Conservation (phyloP, 2,888 invertebrate species). For the Ophioninae sp. region DNA sequence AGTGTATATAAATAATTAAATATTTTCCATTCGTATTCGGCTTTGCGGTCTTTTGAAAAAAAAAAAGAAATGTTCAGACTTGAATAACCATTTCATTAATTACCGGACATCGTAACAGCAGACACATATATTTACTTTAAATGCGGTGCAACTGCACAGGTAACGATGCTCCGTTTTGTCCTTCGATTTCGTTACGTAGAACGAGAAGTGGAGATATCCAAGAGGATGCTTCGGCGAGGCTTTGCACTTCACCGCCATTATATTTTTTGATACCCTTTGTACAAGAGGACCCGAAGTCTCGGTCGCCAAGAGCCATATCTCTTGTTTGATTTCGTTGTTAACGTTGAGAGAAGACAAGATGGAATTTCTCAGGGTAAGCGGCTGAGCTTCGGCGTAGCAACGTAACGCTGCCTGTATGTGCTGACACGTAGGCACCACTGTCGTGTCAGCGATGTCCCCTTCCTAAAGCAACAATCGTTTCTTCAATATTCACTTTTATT, state of each 20-base stretch:
- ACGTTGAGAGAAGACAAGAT: constrained; percentile 84
- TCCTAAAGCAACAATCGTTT: constrained; percentile 71
- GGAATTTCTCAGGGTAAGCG: constrained; percentile 84
- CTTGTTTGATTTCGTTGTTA: constrained; percentile 84
- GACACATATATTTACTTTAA: constrained; percentile 79
- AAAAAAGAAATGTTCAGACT: no score
- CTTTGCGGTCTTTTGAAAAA: no score
- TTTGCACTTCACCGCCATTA: constrained; percentile 88
- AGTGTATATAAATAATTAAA: no score
- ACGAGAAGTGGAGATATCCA: constrained; percentile 87
- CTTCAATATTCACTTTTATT: background rate
- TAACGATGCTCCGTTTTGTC: constrained; percentile 83
- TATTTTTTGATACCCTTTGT: constrained; percentile 87
- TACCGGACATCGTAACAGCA: background rate
- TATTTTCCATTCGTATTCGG: no score
- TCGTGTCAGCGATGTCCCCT: constrained; percentile 69
- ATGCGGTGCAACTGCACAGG: constrained; percentile 83
- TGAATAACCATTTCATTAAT: no score
- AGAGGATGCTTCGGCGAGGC: constrained; percentile 86
- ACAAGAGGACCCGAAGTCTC: constrained; percentile 86
- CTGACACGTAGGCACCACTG: constrained; percentile 81
- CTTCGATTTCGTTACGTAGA: constrained; percentile 82
- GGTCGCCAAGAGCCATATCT: constrained; percentile 84
- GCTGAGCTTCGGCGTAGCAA: constrained; percentile 84
- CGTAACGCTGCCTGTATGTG: constrained; percentile 86